phyloP scores from a whole-genome alignment of 2,797 vertebrate genomes.

The Neostethus bicornis region DNA sequence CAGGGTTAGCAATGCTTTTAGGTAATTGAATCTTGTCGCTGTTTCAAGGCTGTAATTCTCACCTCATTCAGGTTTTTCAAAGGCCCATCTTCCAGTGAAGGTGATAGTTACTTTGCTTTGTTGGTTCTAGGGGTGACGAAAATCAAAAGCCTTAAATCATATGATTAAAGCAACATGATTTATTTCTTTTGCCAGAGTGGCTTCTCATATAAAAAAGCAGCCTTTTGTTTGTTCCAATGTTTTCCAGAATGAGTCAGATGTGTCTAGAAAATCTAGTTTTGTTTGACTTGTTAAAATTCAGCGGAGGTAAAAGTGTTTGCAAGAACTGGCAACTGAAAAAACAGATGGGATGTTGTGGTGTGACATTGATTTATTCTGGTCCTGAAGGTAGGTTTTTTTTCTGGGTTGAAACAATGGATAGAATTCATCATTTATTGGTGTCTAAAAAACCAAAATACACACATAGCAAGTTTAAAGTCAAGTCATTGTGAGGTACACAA shows the following conservation, averaged over 20 bases:
- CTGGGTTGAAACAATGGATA: conserved; percentile 23
- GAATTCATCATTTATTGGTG: not conserved
- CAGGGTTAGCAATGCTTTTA: not conserved
- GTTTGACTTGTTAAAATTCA: conserved; percentile 14
- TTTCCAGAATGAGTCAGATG: conserved; percentile 6
- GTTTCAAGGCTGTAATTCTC: conserved; percentile 5
- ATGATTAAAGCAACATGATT: conserved; percentile 1
- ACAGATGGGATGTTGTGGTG: conserved; percentile 13
- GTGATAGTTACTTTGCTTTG: conserved; percentile 13
- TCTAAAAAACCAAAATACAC: conserved; percentile 4
- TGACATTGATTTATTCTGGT: conserved; percentile 29
- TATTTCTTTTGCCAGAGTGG: not conserved
- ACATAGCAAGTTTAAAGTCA: conserved; percentile 12
- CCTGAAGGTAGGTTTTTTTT: conserved; percentile 24
- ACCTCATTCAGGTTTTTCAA: conserved; percentile 13
- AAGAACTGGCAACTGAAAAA: conserved; percentile 29
- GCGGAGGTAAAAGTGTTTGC: conserved; percentile 18
- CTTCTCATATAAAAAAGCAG: not conserved
- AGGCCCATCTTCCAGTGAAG: conserved; percentile 17
- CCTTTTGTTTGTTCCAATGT: not conserved
- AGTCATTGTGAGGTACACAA: not conserved
- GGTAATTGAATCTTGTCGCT: conserved; percentile 10
- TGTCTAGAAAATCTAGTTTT: conserved; percentile 39
- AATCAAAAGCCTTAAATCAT: conserved; percentile 4
- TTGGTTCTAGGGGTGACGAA: conserved; percentile 11